Evolutionary conservation across 1,140 invertebrate genomes (phyloP), one percentile per base, ranked within the genome.

Genomic region (Pogonus chalceus): DNA sequence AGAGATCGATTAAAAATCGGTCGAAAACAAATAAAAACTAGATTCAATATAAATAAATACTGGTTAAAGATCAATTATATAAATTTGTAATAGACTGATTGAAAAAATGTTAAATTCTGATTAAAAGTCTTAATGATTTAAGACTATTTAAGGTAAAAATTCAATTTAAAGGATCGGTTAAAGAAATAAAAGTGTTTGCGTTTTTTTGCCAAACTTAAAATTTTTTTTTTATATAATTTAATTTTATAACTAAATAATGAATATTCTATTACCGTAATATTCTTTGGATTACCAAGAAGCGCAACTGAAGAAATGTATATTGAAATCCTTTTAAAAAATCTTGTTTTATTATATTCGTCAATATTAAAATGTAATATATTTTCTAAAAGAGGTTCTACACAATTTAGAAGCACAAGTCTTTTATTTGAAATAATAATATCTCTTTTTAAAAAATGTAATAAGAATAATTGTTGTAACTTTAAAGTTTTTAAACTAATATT

Each of bases 391-490:
- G 76, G 74, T 2, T 58, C 58, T 1, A 78, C 72, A 58, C 76
- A 76, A 7, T 62, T 58, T 16, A 70, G 63, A 7, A 82, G 67
- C 14, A 71, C 70, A 1, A 69, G 63, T 49, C 76, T 62, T 54
- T 82, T 73, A 10, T 73, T 75, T 23, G 71, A 70, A 14, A 81
- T 72, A 2, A 77, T 68, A 26, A 71, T 70, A 18, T 76, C 73
- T 59, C 71, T 72, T 21, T 75, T 75, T 18, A 79, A 78, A 63
- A 85, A 85, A 60, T 84, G 79, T 57, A 79, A 82, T 21, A 76
- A 73, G 65, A 86, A 85, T 56, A 82, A 79, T 47, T 83, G 76
- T 61, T 88, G 86, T 74, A 86, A 84, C 65, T 80, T 80, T 9
- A 85, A 56, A 1, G 75, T 76, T 2, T 75, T 62, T 16, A 78